Conservation (phyloP, 1,140 invertebrate species). For the Notospermus geniculatus region DNA sequence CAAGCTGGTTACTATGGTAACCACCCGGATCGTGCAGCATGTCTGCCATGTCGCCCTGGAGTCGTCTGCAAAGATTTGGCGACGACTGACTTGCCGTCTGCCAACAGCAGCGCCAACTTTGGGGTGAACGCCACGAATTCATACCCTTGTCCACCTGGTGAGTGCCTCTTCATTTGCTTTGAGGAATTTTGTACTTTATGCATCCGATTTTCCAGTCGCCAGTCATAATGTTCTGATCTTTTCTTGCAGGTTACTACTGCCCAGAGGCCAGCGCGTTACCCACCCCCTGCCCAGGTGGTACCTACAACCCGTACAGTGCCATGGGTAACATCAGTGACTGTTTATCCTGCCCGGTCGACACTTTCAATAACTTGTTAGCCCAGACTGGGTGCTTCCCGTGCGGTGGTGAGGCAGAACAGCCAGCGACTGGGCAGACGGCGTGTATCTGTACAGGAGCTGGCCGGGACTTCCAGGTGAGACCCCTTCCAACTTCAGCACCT, state of each 20-base stretch:
- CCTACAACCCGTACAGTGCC: slow-evolving; percentile 31
- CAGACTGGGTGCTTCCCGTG: slow-evolving; percentile 44
- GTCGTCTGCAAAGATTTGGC: slow-evolving; percentile 43
- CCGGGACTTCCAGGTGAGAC: slow-evolving; percentile 45
- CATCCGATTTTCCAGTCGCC: not conserved
- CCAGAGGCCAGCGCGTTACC: slow-evolving; percentile 28
- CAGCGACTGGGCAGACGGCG: slow-evolving; percentile 30
- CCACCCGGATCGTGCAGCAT: slow-evolving; percentile 31
- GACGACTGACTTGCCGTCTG: slow-evolving; percentile 42
- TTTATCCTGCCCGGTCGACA: slow-evolving; percentile 34
- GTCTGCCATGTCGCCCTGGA: slow-evolving; percentile 45
- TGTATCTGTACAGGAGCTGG: slow-evolving; percentile 44
- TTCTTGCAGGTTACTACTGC: slow-evolving; percentile 46
- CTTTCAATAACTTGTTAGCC: slow-evolving; percentile 43
- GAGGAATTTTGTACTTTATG: not conserved
- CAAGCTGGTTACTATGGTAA: slow-evolving; percentile 41
- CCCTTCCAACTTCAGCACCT: not conserved
- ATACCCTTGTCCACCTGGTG: slow-evolving; percentile 47
- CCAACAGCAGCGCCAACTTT: slow-evolving; percentile 34
- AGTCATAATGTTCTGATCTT: not conserved
- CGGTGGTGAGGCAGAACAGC: slow-evolving; percentile 40
- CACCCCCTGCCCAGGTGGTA: slow-evolving; percentile 35
- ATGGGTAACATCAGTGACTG: slow-evolving; percentile 35
- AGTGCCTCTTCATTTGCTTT: not conserved
- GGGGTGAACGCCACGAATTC: slow-evolving; percentile 42